Conservation (phyloP, 2,113 vertebrate species). For the Orthonyx spaldingii region DNA sequence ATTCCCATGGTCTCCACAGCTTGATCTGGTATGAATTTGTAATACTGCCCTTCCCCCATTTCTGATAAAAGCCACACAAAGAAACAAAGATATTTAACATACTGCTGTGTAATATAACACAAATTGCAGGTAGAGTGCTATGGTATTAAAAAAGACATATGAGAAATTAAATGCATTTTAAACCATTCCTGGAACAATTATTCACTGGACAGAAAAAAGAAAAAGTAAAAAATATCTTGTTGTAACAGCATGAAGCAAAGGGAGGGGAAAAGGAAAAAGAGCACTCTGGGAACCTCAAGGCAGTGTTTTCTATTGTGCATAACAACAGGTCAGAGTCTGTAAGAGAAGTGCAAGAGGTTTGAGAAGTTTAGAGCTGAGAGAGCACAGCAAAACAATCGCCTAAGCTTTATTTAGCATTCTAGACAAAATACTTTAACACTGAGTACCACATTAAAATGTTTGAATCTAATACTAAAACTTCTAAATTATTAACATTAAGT, state of each 20-base stretch:
- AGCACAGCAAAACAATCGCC: background rate
- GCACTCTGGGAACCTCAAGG: background rate
- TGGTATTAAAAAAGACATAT: background rate
- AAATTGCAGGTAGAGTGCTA: background rate
- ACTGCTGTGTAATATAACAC: background rate
- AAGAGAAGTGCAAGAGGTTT: background rate
- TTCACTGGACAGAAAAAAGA: background rate
- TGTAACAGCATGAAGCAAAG: background rate
- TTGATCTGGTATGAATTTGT: background rate
- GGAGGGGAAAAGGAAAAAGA: background rate
- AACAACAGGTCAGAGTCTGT: background rate
- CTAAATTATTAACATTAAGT: background rate
- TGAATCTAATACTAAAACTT: background rate
- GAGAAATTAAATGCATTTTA: background rate
- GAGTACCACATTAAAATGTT: background rate
- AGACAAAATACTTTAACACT: background rate
- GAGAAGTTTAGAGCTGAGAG: background rate
- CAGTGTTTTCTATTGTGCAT: background rate
- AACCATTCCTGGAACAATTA: background rate
- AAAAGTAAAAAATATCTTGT: background rate
- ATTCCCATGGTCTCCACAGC: background rate
- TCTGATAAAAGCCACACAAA: conserved; percentile 5
- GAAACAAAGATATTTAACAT: background rate
- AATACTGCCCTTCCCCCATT: background rate
- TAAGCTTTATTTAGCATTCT: background rate